phyloP scores from a whole-genome alignment of 2,797 vertebrate genomes.

The Mastacembelus armatus region DNA sequence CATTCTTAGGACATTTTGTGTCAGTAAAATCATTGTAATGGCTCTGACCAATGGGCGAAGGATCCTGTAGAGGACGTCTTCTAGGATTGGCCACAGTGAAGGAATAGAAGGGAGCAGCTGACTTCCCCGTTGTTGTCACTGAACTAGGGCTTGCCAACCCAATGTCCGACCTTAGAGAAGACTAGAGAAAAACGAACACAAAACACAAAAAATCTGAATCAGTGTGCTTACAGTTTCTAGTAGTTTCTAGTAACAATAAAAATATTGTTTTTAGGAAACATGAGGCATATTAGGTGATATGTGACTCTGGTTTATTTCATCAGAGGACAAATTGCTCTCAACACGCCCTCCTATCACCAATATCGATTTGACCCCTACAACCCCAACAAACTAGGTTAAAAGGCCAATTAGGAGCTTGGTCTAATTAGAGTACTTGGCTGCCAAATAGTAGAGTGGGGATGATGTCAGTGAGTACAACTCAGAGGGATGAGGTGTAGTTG shows the following conservation, averaged over 20 bases:
- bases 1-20: background rate
- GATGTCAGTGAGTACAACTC: conserved; percentile 50
- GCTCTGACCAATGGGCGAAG: conserved; percentile 88
- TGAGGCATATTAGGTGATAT: too few relatives aligned
- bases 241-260: too few relatives aligned
- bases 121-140: conserved; percentile 88
- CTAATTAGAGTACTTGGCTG: conserved; percentile 76
- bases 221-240: too few relatives aligned
- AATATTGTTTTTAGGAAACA: too few relatives aligned
- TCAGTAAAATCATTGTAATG: background rate
- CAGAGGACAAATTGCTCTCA: background rate
- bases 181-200: conserved; percentile 78
- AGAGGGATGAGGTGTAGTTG: conserved; percentile 36
- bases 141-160: conserved; percentile 88
- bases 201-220: too few relatives aligned
- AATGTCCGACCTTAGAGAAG: conserved; percentile 88
- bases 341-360: conserved; percentile 31
- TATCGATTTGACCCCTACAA: conserved; percentile 58
- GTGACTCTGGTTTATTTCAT: background rate
- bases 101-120: conserved; percentile 89
- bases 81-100: conserved; percentile 91
- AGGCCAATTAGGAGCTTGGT: conserved; percentile 73
- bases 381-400: conserved; percentile 74
- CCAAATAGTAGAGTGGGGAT: conserved; percentile 45
- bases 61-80: conserved; percentile 91